Evolutionary conservation across 2,888 invertebrate species (phyloP), one percentile per base, ranked within the genome.

Genomic region (Girardia tigrina): DNA sequence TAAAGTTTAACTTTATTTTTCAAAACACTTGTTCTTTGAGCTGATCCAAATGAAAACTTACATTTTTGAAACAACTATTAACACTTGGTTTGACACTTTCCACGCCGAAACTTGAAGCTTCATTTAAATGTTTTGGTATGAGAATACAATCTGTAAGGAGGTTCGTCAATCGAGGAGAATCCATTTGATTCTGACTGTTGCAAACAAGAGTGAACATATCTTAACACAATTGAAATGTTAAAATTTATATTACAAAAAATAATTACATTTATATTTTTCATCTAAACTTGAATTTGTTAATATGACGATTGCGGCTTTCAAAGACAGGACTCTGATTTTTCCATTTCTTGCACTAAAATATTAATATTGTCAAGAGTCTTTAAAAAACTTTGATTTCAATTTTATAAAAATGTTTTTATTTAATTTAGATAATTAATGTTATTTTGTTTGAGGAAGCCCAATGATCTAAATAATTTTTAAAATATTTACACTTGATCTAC

Each of bases 31-130:
- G 36, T 12, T 36, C 16, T 16, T 16, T 36, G 12, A 36, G 16
- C 16, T 12, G 36, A n/a, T n/a, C 4, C 23, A 20, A 56, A 20
- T 12, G 4, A 20, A 4, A 8, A 12, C 88, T 90, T 42, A 91
- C 92, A 82, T 90, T 90, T 82, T 92, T 91, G 84, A 99, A 91
- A 86, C 98, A 98, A 82, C 94, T 94, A 75, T 94, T 88, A 71
- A 99, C 97, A 72, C 94, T 94, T 0, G 98, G 97, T 84, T 97
- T 97, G 80, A 98, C 94, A 85, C 98, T 98, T 75, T 94, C 94
- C 27, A 97, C 98, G n/a, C 98, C 98, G 84, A 99, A 99, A 0
- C 97, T 93, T 6, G 97, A 97, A 69, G 95, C 93, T 86, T 99
- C 98, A 0, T 97, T 98, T 73, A 99, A 87, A 83, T 95, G 94